These are phyloP conservation scores for Nylanderia fulva DNA, from an alignment of 1,140 invertebrate species.

Conservation along the genomic window DNA sequence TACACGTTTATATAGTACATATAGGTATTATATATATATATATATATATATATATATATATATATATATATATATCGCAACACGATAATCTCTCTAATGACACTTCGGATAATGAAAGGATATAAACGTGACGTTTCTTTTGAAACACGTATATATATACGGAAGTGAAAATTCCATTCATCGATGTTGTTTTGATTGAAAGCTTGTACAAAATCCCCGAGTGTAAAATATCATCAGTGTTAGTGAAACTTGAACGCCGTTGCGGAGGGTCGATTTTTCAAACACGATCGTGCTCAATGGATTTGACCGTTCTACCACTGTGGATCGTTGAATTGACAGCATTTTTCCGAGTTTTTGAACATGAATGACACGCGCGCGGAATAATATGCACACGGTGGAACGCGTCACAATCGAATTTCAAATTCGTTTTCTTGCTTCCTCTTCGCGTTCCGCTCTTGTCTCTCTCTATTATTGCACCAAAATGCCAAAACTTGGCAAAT, in stretches of 20 bases:
- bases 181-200: conserved; percentile 36
- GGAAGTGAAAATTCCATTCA: conserved; percentile 20
- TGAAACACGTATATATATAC: background rate
- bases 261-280: conserved; percentile 38
- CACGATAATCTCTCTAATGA: background rate
- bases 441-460: background rate
- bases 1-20: too few relatives aligned
- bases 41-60: too few relatives aligned
- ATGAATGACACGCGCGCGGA: conserved; percentile 33
- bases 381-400: conserved; percentile 16
- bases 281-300: conserved; percentile 42
- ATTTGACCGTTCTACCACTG: background rate
- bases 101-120: background rate
- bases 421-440: conserved; percentile 20
- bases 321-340: conserved; percentile 32
- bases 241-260: conserved; percentile 43
- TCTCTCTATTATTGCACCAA: too few relatives aligned
- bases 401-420: conserved; percentile 17
- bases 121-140: conserved; percentile 18
- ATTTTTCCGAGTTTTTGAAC: conserved; percentile 20
- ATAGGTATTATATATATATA: too few relatives aligned
- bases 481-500: background rate
- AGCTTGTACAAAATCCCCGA: conserved; percentile 25
- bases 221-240: conserved; percentile 38
- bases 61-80: too few relatives aligned